Base-by-base conservation (phyloP, 2,113 vertebrate genomes). In the Azemiops feae region DNA sequence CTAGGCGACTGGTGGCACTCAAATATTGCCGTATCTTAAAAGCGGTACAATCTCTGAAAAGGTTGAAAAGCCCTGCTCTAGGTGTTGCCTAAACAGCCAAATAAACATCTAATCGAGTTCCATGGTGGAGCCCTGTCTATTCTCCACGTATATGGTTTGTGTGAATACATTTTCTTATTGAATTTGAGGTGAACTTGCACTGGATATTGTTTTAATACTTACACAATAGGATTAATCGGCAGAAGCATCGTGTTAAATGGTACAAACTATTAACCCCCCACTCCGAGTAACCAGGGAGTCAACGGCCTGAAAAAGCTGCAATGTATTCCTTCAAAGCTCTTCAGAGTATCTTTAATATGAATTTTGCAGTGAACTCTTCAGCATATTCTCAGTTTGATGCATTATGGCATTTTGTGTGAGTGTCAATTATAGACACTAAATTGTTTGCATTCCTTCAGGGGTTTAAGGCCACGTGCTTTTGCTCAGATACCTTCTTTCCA, bases 401-500 rank as follows among this genome's bases (percentile, higher is more conserved):
- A 92, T 95, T 94, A 93, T 93, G 81, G 87, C 85, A 87, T 86
- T 27, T 47, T 85, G 90, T 90, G 91, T 93, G 88, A 94, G 94
- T 91, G 55, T 93, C 74, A 94, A 94, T 94, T 95, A 94, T 64
- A 93, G 87, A 94, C 89, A 95, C 95, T 93, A 97, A 95, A 53
- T 87, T 93, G 90, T 93, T 93, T 96, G 94, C 89, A 95, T 95
- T 94, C 93, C 93, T 96, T 93, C n/a, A 93, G 93, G 92, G 90
- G 94, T 95, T 93, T 92, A 90, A 95, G 96, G 74, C 87, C 93
- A 91, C 90, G 91, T 88, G 1, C 34, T 94, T 55, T 94, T 89
- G 95, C 90, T 86, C 93, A 55, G 89, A 94, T 93, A 92, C 93
- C 57, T 93, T 93, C 95, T 95, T 97, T 97, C 95, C 94, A 97